Evolutionary conservation across 2,888 invertebrate species (phyloP).

Genomic region (Cryptus viduatorius): DNA sequence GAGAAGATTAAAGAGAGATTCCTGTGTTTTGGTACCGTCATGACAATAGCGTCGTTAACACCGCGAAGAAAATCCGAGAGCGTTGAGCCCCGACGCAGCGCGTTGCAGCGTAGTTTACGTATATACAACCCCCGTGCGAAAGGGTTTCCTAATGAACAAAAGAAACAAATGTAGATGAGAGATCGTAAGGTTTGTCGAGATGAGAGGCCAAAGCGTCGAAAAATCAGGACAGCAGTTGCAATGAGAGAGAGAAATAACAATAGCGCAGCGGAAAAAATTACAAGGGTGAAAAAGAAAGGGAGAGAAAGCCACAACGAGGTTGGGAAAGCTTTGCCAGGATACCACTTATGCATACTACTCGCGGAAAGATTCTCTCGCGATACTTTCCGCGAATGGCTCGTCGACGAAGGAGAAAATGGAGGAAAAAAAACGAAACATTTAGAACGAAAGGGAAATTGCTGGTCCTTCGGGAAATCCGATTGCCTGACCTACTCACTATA

Average conservation of each 20-base stretch:
- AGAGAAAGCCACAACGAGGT: slow-evolving; percentile 1
- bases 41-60: slow-evolving; percentile 22
- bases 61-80: not conserved
- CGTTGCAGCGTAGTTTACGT: not conserved
- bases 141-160: not conserved
- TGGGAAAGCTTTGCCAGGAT: not conserved
- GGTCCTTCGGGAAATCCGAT: slow-evolving; percentile 36
- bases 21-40: not conserved
- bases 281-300: not conserved
- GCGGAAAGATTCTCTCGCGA: slow-evolving; percentile 12
- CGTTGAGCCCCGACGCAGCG: not conserved
- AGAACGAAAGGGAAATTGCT: slow-evolving; percentile 27
- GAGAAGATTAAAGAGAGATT: not conserved
- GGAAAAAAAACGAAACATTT: slow-evolving; percentile 18
- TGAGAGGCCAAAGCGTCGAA: not conserved
- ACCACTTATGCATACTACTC: slow-evolving; percentile 19
- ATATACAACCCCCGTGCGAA: not conserved
- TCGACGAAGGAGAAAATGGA: not conserved
- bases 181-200: not conserved
- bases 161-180: not conserved
- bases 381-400: slow-evolving; percentile 15
- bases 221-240: not conserved
- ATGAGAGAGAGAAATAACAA: not conserved
- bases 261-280: not conserved
- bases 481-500: slow-evolving; percentile 22